Base-by-base conservation (phyloP, 1,140 invertebrate genomes). In the Drosophila lowei region DNA sequence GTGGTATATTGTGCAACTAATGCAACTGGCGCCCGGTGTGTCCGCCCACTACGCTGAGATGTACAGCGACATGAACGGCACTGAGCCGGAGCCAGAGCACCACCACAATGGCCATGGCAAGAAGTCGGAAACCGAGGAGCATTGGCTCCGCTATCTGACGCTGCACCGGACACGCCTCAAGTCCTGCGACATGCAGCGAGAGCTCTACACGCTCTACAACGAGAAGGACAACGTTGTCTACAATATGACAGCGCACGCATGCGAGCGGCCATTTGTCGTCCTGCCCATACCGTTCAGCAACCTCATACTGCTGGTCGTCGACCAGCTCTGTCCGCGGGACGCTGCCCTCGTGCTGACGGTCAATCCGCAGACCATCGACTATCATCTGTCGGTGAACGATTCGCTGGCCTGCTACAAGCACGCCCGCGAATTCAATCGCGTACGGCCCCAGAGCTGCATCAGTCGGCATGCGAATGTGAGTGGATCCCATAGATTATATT, bases 271-370 rank as follows among this genome's bases (percentile, higher is more conserved):
- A 15, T 98, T 96, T 92, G 95, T 97, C 59, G 95, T 96, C 2
- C 95, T 97, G 74, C 93, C 94, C 38, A 95, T 98, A 38, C 94
- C 95, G 38, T 93, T 94, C 46, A 98, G 96, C 46, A 98, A 98
- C 90, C 93, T 98, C 92, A 92, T 98, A 4, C 92, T 98, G 57
- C 91, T 98, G 1, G 96, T 97, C 2, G 94, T 97, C 2, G 95
- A 97, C 79, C 94, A 93, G 11, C 81, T 93, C 7, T 96, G 95
- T 79, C 93, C 92, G 60, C 88, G 92, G 0, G 92, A 92, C 64
- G 66, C 0, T 42, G 38, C 38, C 65, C 80, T 52, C 23, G 71
- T 54, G 9, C 81, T 94, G n/a, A 93, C 92, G 1, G 91, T 95
- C 8, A 93, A 93, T n/a, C 93, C 95, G 0, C 93, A 92, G 8